phyloP scores from a whole-genome alignment of 1,140 invertebrate species.

The Sesamia nonagrioides region DNA sequence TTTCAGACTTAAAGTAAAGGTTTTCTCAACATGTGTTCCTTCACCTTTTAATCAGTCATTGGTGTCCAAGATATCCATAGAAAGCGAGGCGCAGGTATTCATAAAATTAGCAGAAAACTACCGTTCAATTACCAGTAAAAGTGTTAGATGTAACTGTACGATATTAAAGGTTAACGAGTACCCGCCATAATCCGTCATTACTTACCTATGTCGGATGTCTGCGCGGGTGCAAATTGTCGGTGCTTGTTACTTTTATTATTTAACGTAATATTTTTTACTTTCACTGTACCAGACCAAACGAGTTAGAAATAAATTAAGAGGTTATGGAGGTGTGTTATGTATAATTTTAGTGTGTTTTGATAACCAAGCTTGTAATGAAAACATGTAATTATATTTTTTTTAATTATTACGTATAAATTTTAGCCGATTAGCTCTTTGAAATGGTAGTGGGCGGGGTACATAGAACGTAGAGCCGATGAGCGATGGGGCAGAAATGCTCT shows the following conservation, averaged over 20 bases:
- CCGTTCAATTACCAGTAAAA: background rate
- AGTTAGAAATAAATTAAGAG: background rate
- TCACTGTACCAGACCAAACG: constrained; percentile 14
- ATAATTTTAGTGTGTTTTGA: constrained; percentile 8
- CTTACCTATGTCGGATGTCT: constrained; percentile 4
- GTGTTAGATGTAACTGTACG: background rate
- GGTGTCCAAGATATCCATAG: no score
- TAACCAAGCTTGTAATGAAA: no score
- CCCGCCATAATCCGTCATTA: constrained; percentile 26
- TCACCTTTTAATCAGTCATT: no score
- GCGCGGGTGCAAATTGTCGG: background rate
- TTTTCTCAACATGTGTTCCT: no score
- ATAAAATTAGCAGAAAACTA: background rate
- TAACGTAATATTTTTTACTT: constrained; percentile 37
- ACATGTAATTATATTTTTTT: no score
- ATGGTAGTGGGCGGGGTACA: no score
- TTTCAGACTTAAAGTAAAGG: no score
- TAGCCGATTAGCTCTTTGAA: no score
- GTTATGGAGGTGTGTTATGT: background rate
- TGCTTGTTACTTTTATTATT: constrained; percentile 12
- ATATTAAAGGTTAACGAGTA: background rate
- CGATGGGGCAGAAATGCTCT: no score
- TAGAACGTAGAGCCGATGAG: no score
- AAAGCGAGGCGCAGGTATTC: no score
- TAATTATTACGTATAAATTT: no score